Evolutionary conservation across 2,797 vertebrate species (phyloP), one percentile per base, ranked within the genome.

Genomic region (Taenioides sp.): DNA sequence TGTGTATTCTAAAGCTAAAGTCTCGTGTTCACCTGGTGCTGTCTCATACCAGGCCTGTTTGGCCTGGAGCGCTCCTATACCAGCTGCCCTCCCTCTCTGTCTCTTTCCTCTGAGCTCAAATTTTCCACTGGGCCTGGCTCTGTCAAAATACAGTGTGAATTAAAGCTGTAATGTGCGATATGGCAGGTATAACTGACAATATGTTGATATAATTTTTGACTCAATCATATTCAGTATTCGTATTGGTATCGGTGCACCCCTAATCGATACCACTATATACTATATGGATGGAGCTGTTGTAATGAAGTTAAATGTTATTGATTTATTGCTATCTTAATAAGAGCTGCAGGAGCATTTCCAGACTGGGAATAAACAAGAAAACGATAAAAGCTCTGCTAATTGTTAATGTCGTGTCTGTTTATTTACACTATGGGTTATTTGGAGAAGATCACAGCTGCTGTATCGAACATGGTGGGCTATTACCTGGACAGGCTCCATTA

Each of bases 291-390:
- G 49, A 43, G 22, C 27, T 11, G 18, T 16, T 23, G 12, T 67
- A n/a, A 63, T 54, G 18, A 73, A 62, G 65, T 47, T 76, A 40
- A 62, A 52, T 20, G 18, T 22, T 72, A 54, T 25, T 66, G 28
- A 70, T n/a, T n/a, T n/a, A n/a, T n/a, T n/a, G n/a, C n/a, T 67
- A 65, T 40, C 50, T 55, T 64, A 43, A 64, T 34, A 4, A 67
- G 49, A 27, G 25, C 17, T 10, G 47, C 28, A 67, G 37, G 37
- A 55, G 0, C 18, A 58, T 28, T 67, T 73, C 54, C 68, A 34
- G 40, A 50, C 61, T 55, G 4, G 58, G 40, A 49, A 47, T 23
- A 70, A 77, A 70, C 28, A 68, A 74, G 49, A 9, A 23, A 67
- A 43, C 40, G 40, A 43, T 43, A 43, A 11, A 50, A 4, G 18